phyloP scores from a whole-genome alignment of 2,113 vertebrate species.

The Macaca fascicularis region T2T-MFA8v1.1 NC_088391.1:3963501-3964000 shows the following conservation, averaged over 20 bases:
- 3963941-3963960: background rate
- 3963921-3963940: background rate
- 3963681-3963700: background rate
- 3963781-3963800: background rate
- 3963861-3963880: background rate
- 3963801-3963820: background rate
- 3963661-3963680: background rate
- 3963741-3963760: background rate
- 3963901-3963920: background rate
- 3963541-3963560: background rate
- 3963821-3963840: background rate
- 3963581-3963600: background rate
- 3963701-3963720: too few relatives aligned
- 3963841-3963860: background rate
- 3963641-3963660: background rate
- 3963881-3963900: background rate
- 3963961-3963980: background rate
- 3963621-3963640: background rate
- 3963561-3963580: background rate
- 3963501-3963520: rapidly evolving
- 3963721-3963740: background rate
- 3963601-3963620: background rate
- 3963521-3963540: background rate
- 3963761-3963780: background rate
- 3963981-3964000: background rate